Base-by-base conservation (phyloP, 2,888 invertebrate species). In the Acleris laterana region DNA sequence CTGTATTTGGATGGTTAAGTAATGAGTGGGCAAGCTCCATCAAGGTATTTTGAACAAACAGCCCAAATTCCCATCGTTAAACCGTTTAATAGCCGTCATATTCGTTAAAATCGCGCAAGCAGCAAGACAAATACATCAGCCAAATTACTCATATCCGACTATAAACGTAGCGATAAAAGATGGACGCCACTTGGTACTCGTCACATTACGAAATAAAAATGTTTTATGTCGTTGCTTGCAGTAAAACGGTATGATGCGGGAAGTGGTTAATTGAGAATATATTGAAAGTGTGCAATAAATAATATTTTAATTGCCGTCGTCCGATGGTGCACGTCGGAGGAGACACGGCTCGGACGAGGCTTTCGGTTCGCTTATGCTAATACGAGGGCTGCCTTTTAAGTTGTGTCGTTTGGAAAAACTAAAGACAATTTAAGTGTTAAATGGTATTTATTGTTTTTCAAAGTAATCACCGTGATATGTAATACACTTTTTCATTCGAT, bases 221-320 rank as follows among this genome's bases (percentile, higher is more conserved):
- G 19, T 59, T 59, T 59, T 59, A 20, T 32, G 52, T 32, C 65
- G 68, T 65, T 57, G 38, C 38, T n/a, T 32, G 52, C 38, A 55
- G 32, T 52, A 51, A 63, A 68, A 69, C 66, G 62, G 63, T 52
- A 60, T 74, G 74, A 68, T 57, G 66, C 71, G 71, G 74, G 77
- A 75, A 75, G 73, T 69, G 68, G 69, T 76, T 75, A 78, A 79
- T 75, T 72, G 72, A 71, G 70, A 74, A 74, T 72, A 77, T 78
- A 76, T 73, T 69, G 74, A 71, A 70, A 73, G 74, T 74, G 69
- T 68, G 71, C 68, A 68, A 73, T 78, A 78, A 79, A 77, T 73
- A 76, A 74, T 62, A 50, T 59, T 75, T 74, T 78, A 78, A 72
- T 72, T 73, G 72, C 74, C 69, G 25, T 61, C 69, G 56, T 69